Evolutionary conservation across 1,140 invertebrate genomes (phyloP), one percentile per base, ranked within the genome.

Genomic region (Drosophila oshimai): DNA sequence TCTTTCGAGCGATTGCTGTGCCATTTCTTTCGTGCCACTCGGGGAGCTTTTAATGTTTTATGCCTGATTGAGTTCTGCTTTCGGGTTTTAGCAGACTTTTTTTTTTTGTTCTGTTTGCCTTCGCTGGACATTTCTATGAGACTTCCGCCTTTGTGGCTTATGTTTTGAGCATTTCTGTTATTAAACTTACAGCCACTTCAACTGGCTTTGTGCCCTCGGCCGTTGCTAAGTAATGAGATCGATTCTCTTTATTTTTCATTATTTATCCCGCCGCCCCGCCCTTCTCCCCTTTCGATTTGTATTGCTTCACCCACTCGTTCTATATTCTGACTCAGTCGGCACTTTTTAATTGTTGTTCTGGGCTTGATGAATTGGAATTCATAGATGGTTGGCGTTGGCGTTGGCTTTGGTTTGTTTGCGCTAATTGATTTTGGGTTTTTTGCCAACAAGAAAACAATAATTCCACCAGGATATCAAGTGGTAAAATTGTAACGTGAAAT

Each of bases 171-270:
- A 80, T 86, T 84, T 71, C 50, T 68, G 72, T 87, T 84, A 87
- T 84, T 87, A 80, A 84, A 84, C 71, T 84, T 75, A 29, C 28
- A 28, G 55, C 53, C 54, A 55, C 47, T 46, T 36, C 34, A 41
- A 42, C 41, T 39, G 41, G 44, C 77, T 83, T 84, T 78, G 70
- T 74, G 64, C 51, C 42, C 60, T 51, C 70, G 62, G 24, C 70
- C 70, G 75, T 79, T 71, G 75, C 79, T 84, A 80, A 84, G 81
- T 84, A 84, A 84, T 84, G 75, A 87, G 75, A 86, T 84, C 76
- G 81, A 84, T 84, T 68, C 33, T 47, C 68, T 58, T 53, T 72
- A 39, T 44, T 55, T 53, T 39, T 28, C 34, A 29, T 51, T 51
- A 61, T 39, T 15, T 57, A 34, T 50, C 58, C 44, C 18, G 13